These are phyloP conservation scores for Lacerta agilis DNA, from an alignment of 2,797 vertebrate species.

Conservation along the genomic window DNA sequence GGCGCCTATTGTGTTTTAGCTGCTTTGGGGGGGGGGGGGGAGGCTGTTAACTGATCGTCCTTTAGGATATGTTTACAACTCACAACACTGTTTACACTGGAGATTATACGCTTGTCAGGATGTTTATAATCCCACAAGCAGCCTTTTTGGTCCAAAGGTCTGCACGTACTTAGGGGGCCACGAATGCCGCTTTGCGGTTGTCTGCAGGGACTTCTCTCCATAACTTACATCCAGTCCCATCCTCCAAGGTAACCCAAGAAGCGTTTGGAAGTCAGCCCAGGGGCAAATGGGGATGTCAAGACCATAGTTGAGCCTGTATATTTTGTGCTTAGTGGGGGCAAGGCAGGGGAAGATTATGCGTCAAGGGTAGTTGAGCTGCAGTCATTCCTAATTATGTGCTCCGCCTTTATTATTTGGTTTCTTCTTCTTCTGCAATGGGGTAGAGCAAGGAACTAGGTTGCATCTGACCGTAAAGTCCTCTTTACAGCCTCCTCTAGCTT, in stretches of 20 bases:
- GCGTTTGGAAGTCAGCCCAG: not conserved
- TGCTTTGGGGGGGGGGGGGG: not conserved
- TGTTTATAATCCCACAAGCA: constrained; percentile 47
- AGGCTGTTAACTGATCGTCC: constrained; percentile 8
- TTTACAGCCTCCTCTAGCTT: not conserved
- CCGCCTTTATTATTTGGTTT: not conserved
- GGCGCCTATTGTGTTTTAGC: constrained; percentile 4
- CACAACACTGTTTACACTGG: constrained; percentile 31
- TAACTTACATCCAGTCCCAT: constrained; percentile 9
- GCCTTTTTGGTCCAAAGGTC: constrained; percentile 40
- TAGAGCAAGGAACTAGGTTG: not conserved
- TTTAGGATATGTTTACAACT: constrained; percentile 47
- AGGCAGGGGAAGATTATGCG: not conserved
- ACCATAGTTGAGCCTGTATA: no score
- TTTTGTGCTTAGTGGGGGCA: not conserved
- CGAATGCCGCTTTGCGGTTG: constrained; percentile 36
- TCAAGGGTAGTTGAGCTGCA: not conserved
- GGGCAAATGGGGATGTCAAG: not conserved
- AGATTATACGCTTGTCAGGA: constrained; percentile 51
- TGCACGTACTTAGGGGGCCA: constrained; percentile 26
- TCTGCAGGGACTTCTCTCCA: constrained; percentile 35
- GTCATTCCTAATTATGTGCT: not conserved
- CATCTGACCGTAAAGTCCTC: not conserved
- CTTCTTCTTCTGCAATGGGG: not conserved
- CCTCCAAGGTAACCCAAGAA: not conserved